Evolutionary conservation across 2,113 vertebrate genomes (phyloP).

Genomic region (Entelurus aequoreus): DNA sequence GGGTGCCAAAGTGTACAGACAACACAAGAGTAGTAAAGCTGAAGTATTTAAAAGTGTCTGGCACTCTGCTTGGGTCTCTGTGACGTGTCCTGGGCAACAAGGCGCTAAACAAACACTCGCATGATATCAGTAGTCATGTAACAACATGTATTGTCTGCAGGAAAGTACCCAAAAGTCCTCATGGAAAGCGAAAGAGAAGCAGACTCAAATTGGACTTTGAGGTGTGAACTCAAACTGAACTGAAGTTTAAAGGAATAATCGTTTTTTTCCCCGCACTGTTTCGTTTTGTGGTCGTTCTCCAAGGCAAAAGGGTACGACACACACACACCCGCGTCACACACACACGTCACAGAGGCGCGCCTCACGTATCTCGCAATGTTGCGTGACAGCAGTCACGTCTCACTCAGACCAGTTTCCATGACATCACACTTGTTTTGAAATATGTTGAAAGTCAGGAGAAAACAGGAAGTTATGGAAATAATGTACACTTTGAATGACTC

Average conservation of each 20-base stretch:
- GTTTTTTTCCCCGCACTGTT: too few species aligned
- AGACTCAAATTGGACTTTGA: not conserved
- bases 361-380: conserved; percentile 14
- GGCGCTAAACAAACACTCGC: not conserved
- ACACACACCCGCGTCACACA: not conserved
- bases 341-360: conserved; percentile 1
- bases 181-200: not conserved
- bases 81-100: not conserved
- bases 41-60: not conserved
- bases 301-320: conserved; percentile 18
- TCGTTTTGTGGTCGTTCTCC: not conserved
- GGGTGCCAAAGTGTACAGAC: not conserved
- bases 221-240: too few species aligned
- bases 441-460: not conserved
- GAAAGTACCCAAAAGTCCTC: conserved; percentile 14
- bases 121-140: not conserved
- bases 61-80: too few species aligned
- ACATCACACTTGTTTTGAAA: conserved; percentile 9
- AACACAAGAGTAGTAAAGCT: not conserved
- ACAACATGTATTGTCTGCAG: not conserved
- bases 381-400: conserved; percentile 11
- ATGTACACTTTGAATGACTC: too few species aligned
- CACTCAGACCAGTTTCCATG: conserved; percentile 33
- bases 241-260: too few species aligned
- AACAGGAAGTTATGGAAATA: not conserved